phyloP scores from a whole-genome alignment of 2,113 vertebrate genomes.

The Mustela nigripes region DNA sequence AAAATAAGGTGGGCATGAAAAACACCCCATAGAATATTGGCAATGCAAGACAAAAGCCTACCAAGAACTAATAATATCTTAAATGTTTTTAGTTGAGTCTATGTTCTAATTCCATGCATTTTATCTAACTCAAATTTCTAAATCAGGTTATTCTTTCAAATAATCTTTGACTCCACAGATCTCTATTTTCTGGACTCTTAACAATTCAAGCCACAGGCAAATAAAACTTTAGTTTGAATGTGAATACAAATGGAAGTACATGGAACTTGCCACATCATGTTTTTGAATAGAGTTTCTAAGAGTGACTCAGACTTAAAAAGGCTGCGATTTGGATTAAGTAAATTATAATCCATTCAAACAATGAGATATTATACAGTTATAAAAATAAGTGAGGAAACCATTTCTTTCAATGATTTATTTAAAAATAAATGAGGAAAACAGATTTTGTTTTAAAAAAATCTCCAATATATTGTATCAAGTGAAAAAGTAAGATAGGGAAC shows the following conservation, averaged over 20 bases:
- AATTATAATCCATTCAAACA: constrained; percentile 33
- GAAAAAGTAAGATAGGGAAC: background rate
- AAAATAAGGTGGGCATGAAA: constrained; percentile 55
- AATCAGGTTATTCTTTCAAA: constrained; percentile 24
- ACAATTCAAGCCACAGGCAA: background rate
- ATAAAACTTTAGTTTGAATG: constrained; percentile 40
- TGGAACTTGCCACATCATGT: background rate
- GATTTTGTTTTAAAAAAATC: background rate
- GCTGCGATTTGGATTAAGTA: background rate
- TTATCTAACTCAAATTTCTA: constrained; percentile 43
- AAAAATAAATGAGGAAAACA: background rate
- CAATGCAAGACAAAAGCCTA: constrained; percentile 34
- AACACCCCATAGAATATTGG: background rate
- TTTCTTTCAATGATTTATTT: background rate
- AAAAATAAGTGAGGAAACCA: background rate
- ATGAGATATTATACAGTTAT: background rate
- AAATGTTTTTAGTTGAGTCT: background rate
- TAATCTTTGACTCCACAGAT: background rate
- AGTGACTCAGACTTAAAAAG: constrained; percentile 21
- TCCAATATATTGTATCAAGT: background rate
- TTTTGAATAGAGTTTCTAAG: constrained; percentile 36
- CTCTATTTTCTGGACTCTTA: constrained; percentile 24
- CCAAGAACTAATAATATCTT: background rate
- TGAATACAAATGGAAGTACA: constrained; percentile 19
- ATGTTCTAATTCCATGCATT: constrained; percentile 13